Percentiles rank a stretch among this genome's conserved stretches.
These are phyloP conservation scores for Melitaea athalia DNA, from an alignment of 2,888 invertebrate species.

Conservation along the genomic window DNA sequence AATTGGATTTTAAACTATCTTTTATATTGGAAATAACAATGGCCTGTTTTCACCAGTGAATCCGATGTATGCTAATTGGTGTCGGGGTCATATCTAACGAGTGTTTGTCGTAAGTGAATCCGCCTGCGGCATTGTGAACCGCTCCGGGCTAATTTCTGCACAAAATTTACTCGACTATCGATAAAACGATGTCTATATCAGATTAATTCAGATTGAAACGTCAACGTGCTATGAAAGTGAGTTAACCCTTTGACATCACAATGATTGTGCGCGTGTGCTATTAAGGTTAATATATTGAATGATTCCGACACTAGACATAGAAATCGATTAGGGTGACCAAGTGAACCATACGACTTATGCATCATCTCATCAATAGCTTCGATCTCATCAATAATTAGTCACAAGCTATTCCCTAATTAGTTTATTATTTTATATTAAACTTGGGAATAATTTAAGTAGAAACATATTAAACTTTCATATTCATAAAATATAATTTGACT, in stretches of 20 bases:
- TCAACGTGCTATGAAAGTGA: constrained; percentile 29
- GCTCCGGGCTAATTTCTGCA: constrained; percentile 39
- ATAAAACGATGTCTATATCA: constrained; percentile 32
- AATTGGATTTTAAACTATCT: neutral
- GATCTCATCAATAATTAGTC: neutral
- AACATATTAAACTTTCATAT: no score
- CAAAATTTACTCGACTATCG: constrained; percentile 38
- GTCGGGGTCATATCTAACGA: constrained; percentile 43
- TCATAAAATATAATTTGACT: no score
- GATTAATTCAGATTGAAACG: constrained; percentile 32
- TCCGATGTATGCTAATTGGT: constrained; percentile 43
- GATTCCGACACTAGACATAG: neutral
- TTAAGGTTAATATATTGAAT: constrained; percentile 6
- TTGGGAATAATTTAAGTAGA: neutral
- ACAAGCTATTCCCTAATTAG: neutral
- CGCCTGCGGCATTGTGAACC: constrained; percentile 39
- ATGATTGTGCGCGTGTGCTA: constrained; percentile 16
- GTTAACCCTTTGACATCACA: constrained; percentile 28
- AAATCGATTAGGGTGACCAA: neutral
- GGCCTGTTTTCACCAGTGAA: constrained; percentile 14
- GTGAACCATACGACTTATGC: neutral
- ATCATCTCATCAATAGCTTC: constrained; percentile 1
- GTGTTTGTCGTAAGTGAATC: constrained; percentile 42
- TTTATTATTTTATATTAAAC: neutral
- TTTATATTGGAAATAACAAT: constrained; percentile 24